Percentiles rank a stretch among this genome's conserved stretches.
Evolutionary conservation across 2,888 invertebrate genomes (phyloP).

Genomic region (Sinohyriopsis cumingii): DNA sequence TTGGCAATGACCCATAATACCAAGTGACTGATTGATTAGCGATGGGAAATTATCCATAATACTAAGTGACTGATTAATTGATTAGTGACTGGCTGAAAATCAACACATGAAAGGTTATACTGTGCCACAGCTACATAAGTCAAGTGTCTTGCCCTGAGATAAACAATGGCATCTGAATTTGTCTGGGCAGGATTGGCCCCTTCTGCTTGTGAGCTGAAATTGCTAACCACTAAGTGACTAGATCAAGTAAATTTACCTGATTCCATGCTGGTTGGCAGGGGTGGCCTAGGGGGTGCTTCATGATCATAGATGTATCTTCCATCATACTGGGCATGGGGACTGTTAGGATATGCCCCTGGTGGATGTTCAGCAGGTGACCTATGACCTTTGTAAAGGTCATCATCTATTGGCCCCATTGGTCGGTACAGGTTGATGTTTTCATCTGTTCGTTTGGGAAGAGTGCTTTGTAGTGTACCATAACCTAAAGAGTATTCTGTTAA

Average conservation of each 20-base stretch:
- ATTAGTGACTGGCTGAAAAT: too few species aligned
- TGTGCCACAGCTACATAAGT: too few species aligned
- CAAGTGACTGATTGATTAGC: too few species aligned
- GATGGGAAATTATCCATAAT: too few species aligned
- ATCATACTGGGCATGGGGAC: slow-evolving; percentile 49
- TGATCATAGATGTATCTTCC: slow-evolving; percentile 60
- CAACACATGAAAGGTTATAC: too few species aligned
- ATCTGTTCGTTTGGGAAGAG: slow-evolving; percentile 42
- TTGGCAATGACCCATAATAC: too few species aligned
- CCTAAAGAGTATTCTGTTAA: slow-evolving; percentile 44
- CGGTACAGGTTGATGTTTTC: slow-evolving; percentile 59
- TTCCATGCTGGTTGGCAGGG: slow-evolving; percentile 54
- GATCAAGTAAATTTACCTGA: slow-evolving; percentile 20
- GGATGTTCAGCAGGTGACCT: slow-evolving; percentile 43
- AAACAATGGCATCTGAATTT: too few species aligned
- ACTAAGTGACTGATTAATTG: too few species aligned
- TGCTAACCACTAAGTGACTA: background rate
- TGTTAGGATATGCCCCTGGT: slow-evolving; percentile 41
- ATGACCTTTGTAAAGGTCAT: slow-evolving; percentile 43
- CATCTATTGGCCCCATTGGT: slow-evolving; percentile 41
- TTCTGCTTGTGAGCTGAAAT: background rate
- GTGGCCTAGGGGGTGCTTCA: slow-evolving; percentile 60
- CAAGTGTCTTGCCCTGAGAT: too few species aligned
- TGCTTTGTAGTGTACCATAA: slow-evolving; percentile 51
- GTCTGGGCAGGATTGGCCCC: too few species aligned